These are phyloP conservation scores for Zeugodacus cucurbitae DNA, from an alignment of 1,140 invertebrate genomes.

Conservation along the genomic window DNA sequence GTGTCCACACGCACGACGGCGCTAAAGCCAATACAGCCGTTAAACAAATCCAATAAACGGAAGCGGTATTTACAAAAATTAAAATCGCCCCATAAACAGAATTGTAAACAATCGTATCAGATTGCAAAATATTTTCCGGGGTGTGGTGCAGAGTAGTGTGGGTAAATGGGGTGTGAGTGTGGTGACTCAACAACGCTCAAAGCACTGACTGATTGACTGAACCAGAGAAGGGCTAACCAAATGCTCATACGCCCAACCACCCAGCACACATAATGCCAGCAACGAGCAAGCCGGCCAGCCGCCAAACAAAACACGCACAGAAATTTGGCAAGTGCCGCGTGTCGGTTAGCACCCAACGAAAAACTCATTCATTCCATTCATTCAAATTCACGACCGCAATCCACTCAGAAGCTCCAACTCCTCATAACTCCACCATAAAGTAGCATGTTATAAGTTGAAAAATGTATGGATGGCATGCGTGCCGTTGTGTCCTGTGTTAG, in stretches of 20 bases:
- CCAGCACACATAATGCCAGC: neutral
- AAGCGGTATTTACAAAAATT: slow-evolving; percentile 31
- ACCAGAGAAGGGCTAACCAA: neutral
- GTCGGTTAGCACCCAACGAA: neutral
- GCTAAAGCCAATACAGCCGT: slow-evolving; percentile 14
- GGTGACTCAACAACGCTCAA: neutral
- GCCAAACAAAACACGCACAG: neutral
- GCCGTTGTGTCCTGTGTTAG: neutral
- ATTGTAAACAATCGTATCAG: slow-evolving; percentile 33
- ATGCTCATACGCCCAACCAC: neutral
- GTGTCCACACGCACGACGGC: neutral
- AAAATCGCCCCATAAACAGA: slow-evolving; percentile 30
- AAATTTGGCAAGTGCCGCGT: neutral
- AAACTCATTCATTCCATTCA: neutral
- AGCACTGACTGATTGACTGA: neutral
- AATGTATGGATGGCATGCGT: neutral
- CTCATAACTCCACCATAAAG: neutral
- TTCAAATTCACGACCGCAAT: slow-evolving; percentile 28
- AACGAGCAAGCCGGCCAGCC: neutral
- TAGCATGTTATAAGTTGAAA: neutral
- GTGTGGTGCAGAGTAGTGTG: neutral
- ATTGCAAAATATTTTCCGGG: slow-evolving; percentile 15
- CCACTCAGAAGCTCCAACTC: neutral
- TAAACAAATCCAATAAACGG: slow-evolving; percentile 3
- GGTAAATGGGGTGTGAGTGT: neutral